Conservation (phyloP, 1,140 invertebrate species). For the Homalodisca vitripennis region DNA sequence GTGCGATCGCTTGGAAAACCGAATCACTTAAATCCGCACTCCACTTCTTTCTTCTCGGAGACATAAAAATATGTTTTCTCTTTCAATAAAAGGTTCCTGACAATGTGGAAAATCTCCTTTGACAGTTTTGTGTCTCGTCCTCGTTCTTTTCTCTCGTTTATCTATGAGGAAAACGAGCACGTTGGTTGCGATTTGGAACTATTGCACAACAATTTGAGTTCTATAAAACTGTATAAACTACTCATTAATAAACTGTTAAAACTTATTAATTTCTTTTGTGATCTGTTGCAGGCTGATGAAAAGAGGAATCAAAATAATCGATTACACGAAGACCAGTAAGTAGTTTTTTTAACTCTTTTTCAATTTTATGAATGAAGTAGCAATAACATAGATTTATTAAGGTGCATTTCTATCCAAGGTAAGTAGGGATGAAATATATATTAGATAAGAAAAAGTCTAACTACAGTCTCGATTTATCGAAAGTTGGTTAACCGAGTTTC, state of each 20-base stretch:
- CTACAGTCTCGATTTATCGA: too few species aligned
- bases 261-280: not conserved
- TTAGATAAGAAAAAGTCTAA: too few species aligned
- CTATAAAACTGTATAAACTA: not conserved
- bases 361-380: too few species aligned
- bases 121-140: not conserved
- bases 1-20: conserved; percentile 8
- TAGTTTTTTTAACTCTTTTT: not conserved
- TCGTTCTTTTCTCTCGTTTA: not conserved
- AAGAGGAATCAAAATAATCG: not conserved
- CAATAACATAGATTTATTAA: too few species aligned
- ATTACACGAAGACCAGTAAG: conserved; percentile 21
- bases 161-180: not conserved
- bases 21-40: conserved; percentile 3
- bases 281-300: conserved; percentile 7
- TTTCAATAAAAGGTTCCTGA: not conserved
- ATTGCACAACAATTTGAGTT: not conserved
- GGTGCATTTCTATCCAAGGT: too few species aligned
- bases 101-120: not conserved
- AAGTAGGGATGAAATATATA: too few species aligned
- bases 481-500: too few species aligned
- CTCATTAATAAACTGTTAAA: not conserved
- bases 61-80: conserved; percentile 19
- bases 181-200: not conserved
- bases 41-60: not conserved